Evolutionary conservation across 1,140 invertebrate genomes (phyloP), one percentile per base, ranked within the genome.

Genomic region (Monomorium pharaonis): DNA sequence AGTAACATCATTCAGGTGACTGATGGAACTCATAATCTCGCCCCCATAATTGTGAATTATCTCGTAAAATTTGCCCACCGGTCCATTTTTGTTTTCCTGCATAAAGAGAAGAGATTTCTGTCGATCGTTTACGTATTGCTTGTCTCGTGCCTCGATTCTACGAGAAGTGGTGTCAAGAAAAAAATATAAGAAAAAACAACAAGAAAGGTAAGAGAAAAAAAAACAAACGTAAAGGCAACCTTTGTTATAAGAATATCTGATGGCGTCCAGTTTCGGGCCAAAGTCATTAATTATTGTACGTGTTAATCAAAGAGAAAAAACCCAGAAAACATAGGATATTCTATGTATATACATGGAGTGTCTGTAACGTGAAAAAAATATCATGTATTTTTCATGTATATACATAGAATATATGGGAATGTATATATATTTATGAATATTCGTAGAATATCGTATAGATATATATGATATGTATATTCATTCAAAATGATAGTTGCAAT

Each of bases 31-130:
- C 92, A 98, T 95, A 89, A 98, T 98, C 62, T 97, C 97, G 49
- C 96, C 96, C 10, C 97, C 97, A 84, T 96, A 95, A 90, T 98
- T 97, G 91, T 96, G 96, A 74, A 98, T 98, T 30, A 97, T 96
- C 91, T 98, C 96, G 93, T 97, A 97, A 94, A 98, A 98, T 92
- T 97, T 97, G 92, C 96, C 97, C 67, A 98, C 94, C 30, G 97
- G 97, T 21, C 97, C 97, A 91, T 98, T 97, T 92, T 97, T 97
- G 92, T 98, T 97, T 83, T 97, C 97, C 97, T 96, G 93, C 88
- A 94, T 74, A 70, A 37, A 86, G 30, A 92, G 84, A 92, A 87
- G 37, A 74, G 67, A 89, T 74, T 86, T 91, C 81, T 90, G 86
- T 90, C 70, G 70, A 90, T 90, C 88, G 54, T 37, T 77, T 21